phyloP scores from a whole-genome alignment of 2,888 invertebrate species.

The Dilophus febrilis region DNA sequence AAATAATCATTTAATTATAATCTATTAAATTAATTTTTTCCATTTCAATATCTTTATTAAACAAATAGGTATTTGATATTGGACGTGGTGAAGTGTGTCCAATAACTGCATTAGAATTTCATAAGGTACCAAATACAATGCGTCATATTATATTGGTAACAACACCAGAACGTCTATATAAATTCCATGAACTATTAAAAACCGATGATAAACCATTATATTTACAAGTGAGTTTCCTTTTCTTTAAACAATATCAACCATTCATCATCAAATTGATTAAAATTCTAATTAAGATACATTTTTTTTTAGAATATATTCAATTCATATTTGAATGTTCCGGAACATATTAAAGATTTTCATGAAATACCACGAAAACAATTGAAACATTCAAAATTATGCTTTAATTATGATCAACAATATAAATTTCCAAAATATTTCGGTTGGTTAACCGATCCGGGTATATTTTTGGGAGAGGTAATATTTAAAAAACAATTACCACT shows the following conservation, averaged over 20 bases:
- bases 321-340: conserved; percentile 52
- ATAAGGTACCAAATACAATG: conserved; percentile 49
- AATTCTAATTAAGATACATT: background rate
- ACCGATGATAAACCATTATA: conserved; percentile 57
- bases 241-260: background rate
- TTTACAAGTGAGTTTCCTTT: conserved; percentile 19
- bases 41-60: too few relatives aligned
- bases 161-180: conserved; percentile 69
- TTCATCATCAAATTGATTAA: background rate
- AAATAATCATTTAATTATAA: too few relatives aligned
- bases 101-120: conserved; percentile 77
- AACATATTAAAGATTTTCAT: conserved; percentile 40
- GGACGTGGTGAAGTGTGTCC: conserved; percentile 60
- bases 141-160: conserved; percentile 71
- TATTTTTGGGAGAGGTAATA: conserved; percentile 59
- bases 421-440: conserved; percentile 62
- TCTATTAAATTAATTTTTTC: too few relatives aligned
- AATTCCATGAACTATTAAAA: conserved; percentile 64
- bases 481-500: conserved; percentile 1
- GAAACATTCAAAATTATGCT: conserved; percentile 61
- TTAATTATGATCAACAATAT: conserved; percentile 50
- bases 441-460: conserved; percentile 74
- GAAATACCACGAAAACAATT: conserved; percentile 49
- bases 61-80: conserved; percentile 62
- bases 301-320: conserved; percentile 59